Base-by-base conservation (phyloP, 2,888 invertebrate species). In the Drosophila anomalata region DNA sequence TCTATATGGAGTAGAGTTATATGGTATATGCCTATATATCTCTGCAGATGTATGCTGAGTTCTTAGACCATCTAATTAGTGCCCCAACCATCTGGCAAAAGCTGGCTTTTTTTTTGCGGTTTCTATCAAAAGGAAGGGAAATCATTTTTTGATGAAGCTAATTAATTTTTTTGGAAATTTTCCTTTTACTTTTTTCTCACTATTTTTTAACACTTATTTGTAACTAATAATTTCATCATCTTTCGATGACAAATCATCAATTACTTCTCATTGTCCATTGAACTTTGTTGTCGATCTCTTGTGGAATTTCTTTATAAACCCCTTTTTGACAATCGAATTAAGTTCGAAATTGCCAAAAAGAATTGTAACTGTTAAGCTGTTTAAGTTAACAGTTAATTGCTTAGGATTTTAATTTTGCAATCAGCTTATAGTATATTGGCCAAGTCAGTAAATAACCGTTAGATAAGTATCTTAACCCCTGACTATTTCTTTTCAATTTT, bases 11-110 rank as follows among this genome's bases (percentile, higher is more conserved):
- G 22, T 22, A 22, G 22, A 4, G 22, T 22, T 22, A 24, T 24
- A 24, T 24, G 4, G 46, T 0, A 36, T 26, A 36, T 14, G 58
- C 17, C 17, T 50, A 47, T 29, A 55, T 11, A 22, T 51, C 46
- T 52, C 22, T 22, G 33, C 20, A n/a, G 22, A 17, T 47, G 26
- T 41, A 58, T 31, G 57, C 42, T 42, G 29, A 46, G 52, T 57
- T 65, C 33, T 58, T 66, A 54, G 53, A 50, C 57, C 58, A 58
- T 58, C 57, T 73, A 52, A 71, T 53, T 63, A 58, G 51, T 39
- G 52, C 57, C 26, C 47, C 58, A 46, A 29, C 66, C 66, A 73
- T 66, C 51, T 73, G 66, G 73, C 58, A 52, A 54, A n/a, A 57
- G 46, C 56, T 63, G 56, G 72, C 52, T 54, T 29, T 41, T 29